These are phyloP conservation scores for Stenotaenia linearis DNA, from an alignment of 2,888 invertebrate genomes.

Conservation along the genomic window DNA sequence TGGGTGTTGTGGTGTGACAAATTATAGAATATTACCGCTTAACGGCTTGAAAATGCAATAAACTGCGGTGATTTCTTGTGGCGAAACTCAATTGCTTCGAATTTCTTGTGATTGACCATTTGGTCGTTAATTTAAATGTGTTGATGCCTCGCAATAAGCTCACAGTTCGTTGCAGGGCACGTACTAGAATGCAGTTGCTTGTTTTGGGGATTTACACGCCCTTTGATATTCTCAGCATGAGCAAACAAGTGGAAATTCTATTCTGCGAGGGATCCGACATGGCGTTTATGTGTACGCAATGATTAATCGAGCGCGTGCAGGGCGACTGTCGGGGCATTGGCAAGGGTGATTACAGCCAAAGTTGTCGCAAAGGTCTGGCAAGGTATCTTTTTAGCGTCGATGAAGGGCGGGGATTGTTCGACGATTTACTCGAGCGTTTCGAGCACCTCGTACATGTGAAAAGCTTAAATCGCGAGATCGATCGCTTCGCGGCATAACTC, in stretches of 20 bases:
- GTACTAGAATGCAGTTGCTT: too few species aligned
- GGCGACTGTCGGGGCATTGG: not conserved
- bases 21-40: too few species aligned
- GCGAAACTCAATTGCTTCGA: too few species aligned
- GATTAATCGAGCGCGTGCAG: not conserved
- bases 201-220: not conserved
- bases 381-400: slow-evolving; percentile 3
- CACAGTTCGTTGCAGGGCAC: too few species aligned
- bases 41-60: too few species aligned
- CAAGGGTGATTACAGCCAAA: not conserved
- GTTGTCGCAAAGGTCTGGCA: not conserved
- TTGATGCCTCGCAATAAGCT: too few species aligned
- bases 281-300: not conserved
- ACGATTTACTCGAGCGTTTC: not conserved
- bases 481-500: not conserved
- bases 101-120: too few species aligned
- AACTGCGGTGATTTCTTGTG: too few species aligned
- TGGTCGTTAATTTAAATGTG: too few species aligned
- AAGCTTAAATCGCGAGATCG: slow-evolving; percentile 10
- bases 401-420: not conserved
- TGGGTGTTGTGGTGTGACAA: too few species aligned
- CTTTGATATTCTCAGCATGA: not conserved
- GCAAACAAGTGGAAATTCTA: not conserved
- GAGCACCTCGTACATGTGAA: not conserved
- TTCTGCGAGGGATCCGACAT: not conserved